Conservation (phyloP, 2,888 invertebrate genomes). For the Harpalus rufipes region DNA sequence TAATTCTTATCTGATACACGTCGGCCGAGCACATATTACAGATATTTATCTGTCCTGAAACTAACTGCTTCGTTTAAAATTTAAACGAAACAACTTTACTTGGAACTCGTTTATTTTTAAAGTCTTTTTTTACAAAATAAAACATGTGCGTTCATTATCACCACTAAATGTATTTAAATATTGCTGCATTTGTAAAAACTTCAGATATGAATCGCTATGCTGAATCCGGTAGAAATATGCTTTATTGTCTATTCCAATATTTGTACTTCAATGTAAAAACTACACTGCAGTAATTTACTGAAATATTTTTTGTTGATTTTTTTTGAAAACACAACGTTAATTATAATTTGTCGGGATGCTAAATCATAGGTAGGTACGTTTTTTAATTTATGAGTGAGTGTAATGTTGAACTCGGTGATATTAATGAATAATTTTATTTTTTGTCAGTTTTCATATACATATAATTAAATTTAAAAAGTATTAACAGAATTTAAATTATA, state of each 20-base stretch:
- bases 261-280: conserved; percentile 1
- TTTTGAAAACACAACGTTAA: conserved; percentile 22
- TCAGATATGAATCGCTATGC: background rate
- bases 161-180: conserved; percentile 40
- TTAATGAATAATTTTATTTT: background rate
- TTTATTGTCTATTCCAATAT: conserved; percentile 31
- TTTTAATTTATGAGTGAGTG: conserved; percentile 1
- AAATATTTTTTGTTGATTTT: conserved; percentile 20
- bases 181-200: conserved; percentile 41
- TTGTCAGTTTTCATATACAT: background rate
- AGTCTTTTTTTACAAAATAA: conserved; percentile 29
- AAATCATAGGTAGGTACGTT: background rate
- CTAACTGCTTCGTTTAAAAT: conserved; percentile 64
- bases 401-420: background rate
- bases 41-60: conserved; percentile 60
- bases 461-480: background rate
- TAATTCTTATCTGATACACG: conserved; percentile 65
- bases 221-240: conserved; percentile 6
- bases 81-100: conserved; percentile 61
- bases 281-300: conserved; percentile 24
- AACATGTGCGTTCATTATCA: conserved; percentile 48
- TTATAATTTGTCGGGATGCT: conserved; percentile 32
- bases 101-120: conserved; percentile 55
- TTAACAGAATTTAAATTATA: background rate
- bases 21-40: conserved; percentile 53